Evolutionary conservation across 2,797 vertebrate genomes (phyloP).

Genomic region (Phrynocephalus vlangalii): DNA sequence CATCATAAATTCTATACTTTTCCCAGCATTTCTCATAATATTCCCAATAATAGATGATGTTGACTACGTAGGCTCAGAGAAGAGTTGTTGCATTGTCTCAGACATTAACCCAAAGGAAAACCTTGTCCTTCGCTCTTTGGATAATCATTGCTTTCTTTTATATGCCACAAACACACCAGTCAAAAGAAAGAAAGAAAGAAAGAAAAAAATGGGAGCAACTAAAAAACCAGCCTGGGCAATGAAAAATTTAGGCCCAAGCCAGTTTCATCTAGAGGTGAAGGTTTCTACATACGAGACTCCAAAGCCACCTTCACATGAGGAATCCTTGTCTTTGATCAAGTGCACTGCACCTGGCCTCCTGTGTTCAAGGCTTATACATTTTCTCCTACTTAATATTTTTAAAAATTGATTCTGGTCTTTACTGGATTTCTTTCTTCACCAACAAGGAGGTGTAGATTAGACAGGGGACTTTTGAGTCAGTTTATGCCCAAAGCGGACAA

Average conservation of each 20-base stretch:
- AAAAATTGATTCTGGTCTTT: constrained; percentile 46
- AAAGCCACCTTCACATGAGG: not conserved
- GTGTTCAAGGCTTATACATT: constrained; percentile 47
- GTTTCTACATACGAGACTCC: not conserved
- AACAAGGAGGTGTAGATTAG: constrained; percentile 61
- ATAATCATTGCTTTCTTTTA: not conserved
- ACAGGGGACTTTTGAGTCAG: constrained; percentile 65
- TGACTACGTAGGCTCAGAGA: not conserved
- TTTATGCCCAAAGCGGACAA: constrained; percentile 71
- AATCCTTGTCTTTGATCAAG: constrained; percentile 15
- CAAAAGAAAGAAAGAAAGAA: not conserved
- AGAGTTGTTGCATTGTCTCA: not conserved
- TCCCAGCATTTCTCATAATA: not conserved
- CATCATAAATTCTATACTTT: not conserved
- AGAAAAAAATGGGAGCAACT: not conserved
- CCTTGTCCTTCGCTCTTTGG: not conserved
- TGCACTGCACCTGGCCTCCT: not conserved
- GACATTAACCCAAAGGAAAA: not conserved
- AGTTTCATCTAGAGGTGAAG: not conserved
- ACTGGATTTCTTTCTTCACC: constrained; percentile 42
- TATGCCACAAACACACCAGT: fast-evolving
- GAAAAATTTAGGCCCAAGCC: not conserved
- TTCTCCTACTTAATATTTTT: constrained; percentile 45
- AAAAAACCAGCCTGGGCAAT: not conserved
- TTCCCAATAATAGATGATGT: not conserved